Base-by-base conservation (phyloP, 2,113 vertebrate genomes). In the Anolis sagrei region DNA sequence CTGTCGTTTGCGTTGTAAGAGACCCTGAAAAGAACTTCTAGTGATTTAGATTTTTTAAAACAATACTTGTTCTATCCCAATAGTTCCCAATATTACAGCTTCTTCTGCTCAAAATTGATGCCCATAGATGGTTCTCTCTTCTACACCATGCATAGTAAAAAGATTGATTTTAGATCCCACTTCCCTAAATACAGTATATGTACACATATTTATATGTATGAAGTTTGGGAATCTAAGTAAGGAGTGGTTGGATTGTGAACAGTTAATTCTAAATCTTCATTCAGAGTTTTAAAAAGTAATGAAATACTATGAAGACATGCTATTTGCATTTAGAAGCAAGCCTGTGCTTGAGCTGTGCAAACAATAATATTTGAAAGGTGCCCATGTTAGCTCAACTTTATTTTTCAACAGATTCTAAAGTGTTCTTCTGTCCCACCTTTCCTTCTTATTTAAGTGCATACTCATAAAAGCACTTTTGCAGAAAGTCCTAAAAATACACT, bases 401-500 rank as follows among this genome's bases (percentile, higher is more conserved):
- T 82, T 51, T 77, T 1, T 61, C 32, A 74, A 6, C n/a, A 3
- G 0, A 76, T 84, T 49, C 9, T 0, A 6, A 61, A 78, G 16
- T 74, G 77, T 87, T 91, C 19, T 88, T 2, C 29, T 69, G 34
- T 18, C 23, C 21, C 90, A 27, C 79, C 54, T 81, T 86, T 54
- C 49, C 62, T 21, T 84, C 90, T 36, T 66, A 74, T 70, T 32
- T 86, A 88, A 14, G 49, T 83, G 36, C 86, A 48, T 89, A 84
- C 9, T 84, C 76, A 58, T 85, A 70, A 92, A 90, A 88, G 74
- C 39, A 34, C 91, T 92, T 86, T 83, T 89, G 78, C 85, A 83
- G 72, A 72, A 90, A 92, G 27, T 89, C 88, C 85, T 94, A 87
- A 90, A 93, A 95, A 90, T 92, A 88, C 73, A 86, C 5, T 44